Base-by-base conservation (phyloP, 30 jellyfish, hydroid and myxozoan genomes). In the Nemopilema nomurai region DNA sequence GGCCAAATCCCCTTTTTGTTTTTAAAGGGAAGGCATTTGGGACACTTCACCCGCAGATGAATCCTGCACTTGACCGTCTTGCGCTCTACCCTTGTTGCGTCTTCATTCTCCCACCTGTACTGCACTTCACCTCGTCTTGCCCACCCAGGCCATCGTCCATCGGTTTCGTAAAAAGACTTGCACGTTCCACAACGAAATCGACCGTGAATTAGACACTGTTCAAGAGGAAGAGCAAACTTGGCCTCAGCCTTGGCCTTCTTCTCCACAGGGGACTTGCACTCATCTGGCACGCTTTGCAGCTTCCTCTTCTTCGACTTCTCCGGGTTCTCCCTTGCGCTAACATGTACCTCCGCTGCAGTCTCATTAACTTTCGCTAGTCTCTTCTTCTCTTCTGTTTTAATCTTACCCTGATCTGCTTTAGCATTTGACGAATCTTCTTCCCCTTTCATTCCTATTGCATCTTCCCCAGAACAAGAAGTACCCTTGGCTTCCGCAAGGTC, bases 101-200 rank as follows among this genome's bases (percentile, higher is more conserved):
- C 27, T 31, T 13, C 53, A 4, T 31, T 32, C 50, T 82, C 90
- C 83, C 84, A 82, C 1, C 24, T 21, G 52, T 16, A 70, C 22
- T 28, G 90, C 1, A 82, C 90, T 70, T 82, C 90, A 27, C 90
- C 90, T 8, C 90, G 65, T 51, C 90, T 70, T 28, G 90, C 84
- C 83, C 90, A 71, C 17, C 82, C n/a, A 13, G 90, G 90, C 90
- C 90, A 82, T 82, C 71, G 52, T 8, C 90, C 84, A 20, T 71
- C 90, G 6, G 17, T 50, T 66, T 25, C 80, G 9, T 63, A 80
- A 49, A 80, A 80, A 0, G 80, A 49, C 74, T n/a, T 49, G 65
- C 89, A 80, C 16, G 80, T 72, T 22, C 74, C 66, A 21, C 89
- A 80, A 18, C 62, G 27, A 69, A 22, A 19, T 49, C 89, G 67